These are phyloP conservation scores for Prionace glauca DNA, from an alignment of 2,797 vertebrate genomes.

Conservation along the genomic window DNA sequence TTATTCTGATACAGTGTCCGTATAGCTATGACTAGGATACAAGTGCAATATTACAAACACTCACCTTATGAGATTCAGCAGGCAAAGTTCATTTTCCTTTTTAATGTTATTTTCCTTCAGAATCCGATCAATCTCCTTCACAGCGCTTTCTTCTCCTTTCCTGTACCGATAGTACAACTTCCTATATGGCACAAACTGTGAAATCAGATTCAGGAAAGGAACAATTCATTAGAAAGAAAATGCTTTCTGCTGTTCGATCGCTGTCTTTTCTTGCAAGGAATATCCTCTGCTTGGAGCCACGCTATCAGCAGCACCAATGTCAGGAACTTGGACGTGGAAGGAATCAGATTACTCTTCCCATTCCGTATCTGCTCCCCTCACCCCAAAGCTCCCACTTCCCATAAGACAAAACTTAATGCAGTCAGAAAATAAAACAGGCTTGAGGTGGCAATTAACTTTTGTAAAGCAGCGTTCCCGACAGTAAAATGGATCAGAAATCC, in stretches of 20 bases:
- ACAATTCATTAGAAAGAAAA: not conserved
- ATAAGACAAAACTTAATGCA: not conserved
- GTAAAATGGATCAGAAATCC: not conserved
- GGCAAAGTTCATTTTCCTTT: slow-evolving; percentile 50
- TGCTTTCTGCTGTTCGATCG: not conserved
- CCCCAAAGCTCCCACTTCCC: not conserved
- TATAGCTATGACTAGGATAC: not conserved
- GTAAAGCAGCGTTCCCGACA: not conserved
- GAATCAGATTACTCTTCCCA: not conserved
- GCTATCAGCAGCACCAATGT: not conserved
- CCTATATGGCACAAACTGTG: slow-evolving; percentile 82
- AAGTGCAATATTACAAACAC: slow-evolving; percentile 19
- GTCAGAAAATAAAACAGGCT: not conserved
- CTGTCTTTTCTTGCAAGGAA: not conserved
- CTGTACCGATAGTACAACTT: slow-evolving; percentile 72
- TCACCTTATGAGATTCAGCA: slow-evolving; percentile 66
- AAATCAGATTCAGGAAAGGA: slow-evolving; percentile 21
- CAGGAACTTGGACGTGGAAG: not conserved
- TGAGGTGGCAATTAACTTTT: not conserved
- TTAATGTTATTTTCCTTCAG: slow-evolving; percentile 56
- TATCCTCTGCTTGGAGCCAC: not conserved
- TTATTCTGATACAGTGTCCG: not conserved
- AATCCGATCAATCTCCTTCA: slow-evolving; percentile 51
- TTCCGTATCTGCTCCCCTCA: not conserved
- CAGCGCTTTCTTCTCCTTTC: slow-evolving; percentile 51